Conservation (phyloP, 2,113 vertebrate species). For the Nothoprocta pentlandii region DNA sequence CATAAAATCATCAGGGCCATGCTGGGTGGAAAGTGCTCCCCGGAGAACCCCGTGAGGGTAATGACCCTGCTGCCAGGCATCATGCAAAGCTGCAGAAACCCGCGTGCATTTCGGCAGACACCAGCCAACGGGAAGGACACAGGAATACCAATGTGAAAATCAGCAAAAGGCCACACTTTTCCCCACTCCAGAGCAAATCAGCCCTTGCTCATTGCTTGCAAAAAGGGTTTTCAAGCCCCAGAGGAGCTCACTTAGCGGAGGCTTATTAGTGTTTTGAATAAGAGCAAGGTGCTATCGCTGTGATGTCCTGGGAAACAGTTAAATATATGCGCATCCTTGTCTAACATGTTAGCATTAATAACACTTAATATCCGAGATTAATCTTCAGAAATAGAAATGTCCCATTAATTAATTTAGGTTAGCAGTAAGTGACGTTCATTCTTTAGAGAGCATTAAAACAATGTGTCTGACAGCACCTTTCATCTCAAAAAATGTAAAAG, state of each 20-base stretch:
- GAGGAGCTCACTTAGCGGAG: neutral
- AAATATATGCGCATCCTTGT: neutral
- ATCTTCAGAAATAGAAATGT: neutral
- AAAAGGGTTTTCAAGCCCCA: neutral
- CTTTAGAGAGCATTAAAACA: conserved; percentile 33
- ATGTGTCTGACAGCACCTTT: neutral
- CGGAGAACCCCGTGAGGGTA: neutral
- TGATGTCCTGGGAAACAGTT: neutral
- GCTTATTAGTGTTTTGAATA: neutral
- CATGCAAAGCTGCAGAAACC: neutral
- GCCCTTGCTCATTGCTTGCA: neutral
- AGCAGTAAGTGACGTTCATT: conserved; percentile 8
- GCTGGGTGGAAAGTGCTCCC: neutral
- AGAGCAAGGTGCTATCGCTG: neutral
- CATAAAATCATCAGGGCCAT: fast-evolving
- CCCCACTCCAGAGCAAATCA: neutral
- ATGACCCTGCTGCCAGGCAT: neutral
- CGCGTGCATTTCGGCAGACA: neutral
- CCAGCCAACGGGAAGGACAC: neutral
- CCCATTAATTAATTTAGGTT: conserved; percentile 21
- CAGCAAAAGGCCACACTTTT: neutral
- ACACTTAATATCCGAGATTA: neutral
- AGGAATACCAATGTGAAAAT: conserved; percentile 32
- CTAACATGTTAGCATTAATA: neutral
- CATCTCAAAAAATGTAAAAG: neutral